Evolutionary conservation across 2,888 invertebrate species (phyloP).

Genomic region (Ennomos quercinarius): DNA sequence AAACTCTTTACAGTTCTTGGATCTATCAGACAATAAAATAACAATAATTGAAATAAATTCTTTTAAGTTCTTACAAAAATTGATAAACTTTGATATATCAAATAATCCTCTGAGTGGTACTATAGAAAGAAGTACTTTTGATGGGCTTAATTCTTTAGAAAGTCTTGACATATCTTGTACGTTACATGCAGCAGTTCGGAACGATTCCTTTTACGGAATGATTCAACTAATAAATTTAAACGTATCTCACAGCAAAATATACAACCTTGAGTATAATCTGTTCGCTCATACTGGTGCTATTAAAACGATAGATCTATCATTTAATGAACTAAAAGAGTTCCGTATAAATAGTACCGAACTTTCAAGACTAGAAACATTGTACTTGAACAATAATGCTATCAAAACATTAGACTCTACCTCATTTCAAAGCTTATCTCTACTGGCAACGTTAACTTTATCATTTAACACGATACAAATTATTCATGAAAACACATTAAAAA

Average conservation of each 20-base stretch:
- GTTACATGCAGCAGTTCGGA: constrained; percentile 53
- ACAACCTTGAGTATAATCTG: constrained; percentile 57
- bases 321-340: constrained; percentile 57
- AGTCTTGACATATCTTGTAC: constrained; percentile 62
- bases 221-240: constrained; percentile 57
- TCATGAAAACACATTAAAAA: constrained; percentile 46
- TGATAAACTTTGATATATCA: constrained; percentile 60
- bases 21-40: constrained; percentile 66
- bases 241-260: constrained; percentile 59
- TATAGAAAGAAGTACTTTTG: constrained; percentile 57
- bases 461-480: constrained; percentile 53
- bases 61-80: constrained; percentile 53
- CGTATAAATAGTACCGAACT: constrained; percentile 60
- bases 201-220: constrained; percentile 66
- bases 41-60: constrained; percentile 53
- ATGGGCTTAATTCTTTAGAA: constrained; percentile 59
- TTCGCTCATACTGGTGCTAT: constrained; percentile 58
- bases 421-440: constrained; percentile 45
- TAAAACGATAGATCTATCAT: constrained; percentile 64
- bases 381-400: constrained; percentile 62
- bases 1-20: constrained; percentile 54
- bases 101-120: constrained; percentile 60
- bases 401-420: constrained; percentile 44
- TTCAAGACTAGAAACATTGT: constrained; percentile 47
- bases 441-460: constrained; percentile 53